These are phyloP conservation scores for Xanthia togata DNA, from an alignment of 2,888 invertebrate species.

Conservation along the genomic window DNA sequence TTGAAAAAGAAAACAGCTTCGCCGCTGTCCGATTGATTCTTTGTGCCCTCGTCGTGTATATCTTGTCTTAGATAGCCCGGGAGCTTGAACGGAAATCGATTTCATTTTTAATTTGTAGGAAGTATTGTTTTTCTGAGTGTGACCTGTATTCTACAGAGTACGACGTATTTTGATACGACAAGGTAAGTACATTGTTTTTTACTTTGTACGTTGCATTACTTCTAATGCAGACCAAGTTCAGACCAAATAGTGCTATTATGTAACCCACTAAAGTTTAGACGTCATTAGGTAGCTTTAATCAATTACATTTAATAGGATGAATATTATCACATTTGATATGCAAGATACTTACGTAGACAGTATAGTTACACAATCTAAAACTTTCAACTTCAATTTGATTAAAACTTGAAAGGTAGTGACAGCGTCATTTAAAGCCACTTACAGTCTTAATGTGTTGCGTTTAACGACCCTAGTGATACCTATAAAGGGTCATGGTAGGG, in stretches of 20 bases:
- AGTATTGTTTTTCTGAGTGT: slow-evolving; percentile 9
- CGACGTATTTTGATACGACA: neutral
- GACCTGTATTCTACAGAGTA: neutral
- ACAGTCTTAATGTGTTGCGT: slow-evolving; percentile 51
- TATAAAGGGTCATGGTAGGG: slow-evolving; percentile 57
- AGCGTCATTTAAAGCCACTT: slow-evolving; percentile 51
- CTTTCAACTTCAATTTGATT: slow-evolving; percentile 40
- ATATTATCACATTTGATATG: neutral
- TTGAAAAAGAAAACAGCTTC: slow-evolving; percentile 89
- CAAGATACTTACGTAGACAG: neutral
- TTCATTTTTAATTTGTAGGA: slow-evolving; percentile 28
- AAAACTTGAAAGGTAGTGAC: slow-evolving; percentile 49
- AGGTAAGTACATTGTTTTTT: neutral
- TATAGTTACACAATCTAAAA: slow-evolving; percentile 3
- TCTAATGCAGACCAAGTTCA: too few relatives aligned
- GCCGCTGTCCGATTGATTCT: slow-evolving; percentile 87
- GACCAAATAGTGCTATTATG: neutral
- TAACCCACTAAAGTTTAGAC: neutral
- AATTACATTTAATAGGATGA: neutral
- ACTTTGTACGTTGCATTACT: neutral
- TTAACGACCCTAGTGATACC: slow-evolving; percentile 57
- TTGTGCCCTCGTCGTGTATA: slow-evolving; percentile 80
- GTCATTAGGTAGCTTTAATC: neutral
- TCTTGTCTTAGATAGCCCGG: slow-evolving; percentile 76
- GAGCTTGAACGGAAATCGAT: slow-evolving; percentile 58